These are phyloP conservation scores for Etheostoma spectabile DNA, from an alignment of 2,113 vertebrate genomes.

Conservation along the genomic window DNA sequence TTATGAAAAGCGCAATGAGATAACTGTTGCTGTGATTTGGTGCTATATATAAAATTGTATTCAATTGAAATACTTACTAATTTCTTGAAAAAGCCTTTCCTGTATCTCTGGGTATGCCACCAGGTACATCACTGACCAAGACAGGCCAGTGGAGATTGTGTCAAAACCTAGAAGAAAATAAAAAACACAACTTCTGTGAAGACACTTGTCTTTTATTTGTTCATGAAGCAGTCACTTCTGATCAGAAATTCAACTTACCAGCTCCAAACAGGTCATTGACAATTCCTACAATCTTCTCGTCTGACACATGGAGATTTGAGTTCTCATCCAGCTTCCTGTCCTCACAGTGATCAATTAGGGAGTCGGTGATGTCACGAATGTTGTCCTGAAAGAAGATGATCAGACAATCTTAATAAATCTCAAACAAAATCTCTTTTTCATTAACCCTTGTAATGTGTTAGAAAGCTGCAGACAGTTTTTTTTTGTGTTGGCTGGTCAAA, in stretches of 20 bases:
- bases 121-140: conserved; percentile 91
- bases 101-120: conserved; percentile 88
- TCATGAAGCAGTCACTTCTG: neutral
- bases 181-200: conserved; percentile 12
- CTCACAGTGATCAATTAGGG: conserved; percentile 91
- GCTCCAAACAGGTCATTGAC: conserved; percentile 95
- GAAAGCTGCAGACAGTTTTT: too few species aligned
- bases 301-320: conserved; percentile 78
- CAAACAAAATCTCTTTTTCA: neutral
- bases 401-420: neutral
- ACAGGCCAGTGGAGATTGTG: conserved; percentile 89
- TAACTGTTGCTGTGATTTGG: too few species aligned
- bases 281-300: conserved; percentile 86
- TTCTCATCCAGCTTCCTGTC: conserved; percentile 87
- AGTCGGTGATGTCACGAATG: conserved; percentile 94
- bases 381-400: conserved; percentile 81
- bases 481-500: too few species aligned
- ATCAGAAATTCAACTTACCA: conserved; percentile 82
- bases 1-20: too few species aligned
- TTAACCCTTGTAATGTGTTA: too few species aligned
- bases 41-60: too few species aligned
- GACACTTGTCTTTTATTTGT: neutral
- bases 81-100: conserved; percentile 88
- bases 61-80: conserved; percentile 82
- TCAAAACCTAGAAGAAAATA: conserved; percentile 90